A percentile compares a stretch with the other conserved stretches of the same genome.
Conservation (phyloP, 2,113 vertebrate genomes). For the Stigmatopora nigra region DNA sequence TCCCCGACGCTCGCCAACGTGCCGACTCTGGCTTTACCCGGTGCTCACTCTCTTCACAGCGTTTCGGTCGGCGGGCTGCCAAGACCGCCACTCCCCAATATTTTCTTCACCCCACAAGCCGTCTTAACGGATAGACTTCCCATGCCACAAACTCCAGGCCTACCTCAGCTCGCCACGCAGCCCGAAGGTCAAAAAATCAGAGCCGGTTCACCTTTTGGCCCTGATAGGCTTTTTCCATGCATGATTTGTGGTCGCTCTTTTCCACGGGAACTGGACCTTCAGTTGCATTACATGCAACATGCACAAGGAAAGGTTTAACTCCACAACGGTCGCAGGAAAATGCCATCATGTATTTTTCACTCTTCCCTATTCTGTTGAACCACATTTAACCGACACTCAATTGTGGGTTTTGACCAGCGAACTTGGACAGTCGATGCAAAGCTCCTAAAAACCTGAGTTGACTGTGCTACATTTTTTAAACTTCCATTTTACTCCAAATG, state of each 20-base stretch:
- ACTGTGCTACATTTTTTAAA: slow-evolving; percentile 18
- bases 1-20: slow-evolving; percentile 60
- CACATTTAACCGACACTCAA: slow-evolving; percentile 28
- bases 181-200: slow-evolving; percentile 59
- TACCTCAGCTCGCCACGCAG: slow-evolving; percentile 56
- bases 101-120: slow-evolving; percentile 66
- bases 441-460: slow-evolving; percentile 10
- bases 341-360: slow-evolving; percentile 23
- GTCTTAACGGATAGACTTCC: slow-evolving; percentile 59
- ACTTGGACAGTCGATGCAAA: slow-evolving; percentile 27
- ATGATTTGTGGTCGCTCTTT: slow-evolving; percentile 72
- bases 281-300: slow-evolving; percentile 75
- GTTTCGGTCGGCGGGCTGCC: slow-evolving; percentile 55
- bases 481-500: slow-evolving; percentile 15
- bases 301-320: slow-evolving; percentile 69
- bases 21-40: slow-evolving; percentile 56
- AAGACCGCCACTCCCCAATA: slow-evolving; percentile 59
- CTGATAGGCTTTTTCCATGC: slow-evolving; percentile 68
- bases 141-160: slow-evolving; percentile 57
- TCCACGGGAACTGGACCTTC: slow-evolving; percentile 69
- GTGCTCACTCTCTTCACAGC: slow-evolving; percentile 62
- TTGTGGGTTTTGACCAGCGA: slow-evolving; percentile 14
- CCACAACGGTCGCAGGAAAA: slow-evolving; percentile 23
- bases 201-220: slow-evolving; percentile 60
- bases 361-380: slow-evolving; percentile 16